These are phyloP conservation scores for Microdon myrmicae DNA, from an alignment of 2,888 invertebrate genomes.

Conservation along the genomic window DNA sequence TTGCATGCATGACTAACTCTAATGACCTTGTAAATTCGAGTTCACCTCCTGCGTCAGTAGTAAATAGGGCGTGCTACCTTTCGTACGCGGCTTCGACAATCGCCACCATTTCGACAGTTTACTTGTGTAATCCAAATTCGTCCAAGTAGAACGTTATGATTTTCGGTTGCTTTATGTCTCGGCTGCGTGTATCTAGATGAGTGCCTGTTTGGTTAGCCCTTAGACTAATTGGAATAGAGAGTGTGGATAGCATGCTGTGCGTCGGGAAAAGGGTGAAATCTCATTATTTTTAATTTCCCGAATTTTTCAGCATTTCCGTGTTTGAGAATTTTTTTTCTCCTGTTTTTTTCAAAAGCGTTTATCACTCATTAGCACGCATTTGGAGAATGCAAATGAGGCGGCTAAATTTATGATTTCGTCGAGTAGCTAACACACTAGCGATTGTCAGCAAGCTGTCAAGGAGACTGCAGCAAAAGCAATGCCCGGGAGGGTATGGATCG, in stretches of 20 bases:
- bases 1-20: constrained; percentile 39
- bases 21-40: constrained; percentile 43
- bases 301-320: constrained; percentile 12
- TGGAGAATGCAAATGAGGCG: constrained; percentile 45
- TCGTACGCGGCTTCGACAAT: constrained; percentile 20
- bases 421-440: constrained; percentile 41
- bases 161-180: constrained; percentile 13
- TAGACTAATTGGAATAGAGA: constrained; percentile 38
- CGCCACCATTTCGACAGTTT: constrained; percentile 41
- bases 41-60: constrained; percentile 5
- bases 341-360: constrained; percentile 39
- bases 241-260: constrained; percentile 17
- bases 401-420: constrained; percentile 35
- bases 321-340: no score
- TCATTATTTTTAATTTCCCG: constrained; percentile 42
- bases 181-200: not conserved
- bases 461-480: no score
- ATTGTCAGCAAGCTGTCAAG: no score
- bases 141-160: constrained; percentile 50
- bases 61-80: constrained; percentile 1
- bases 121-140: constrained; percentile 30
- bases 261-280: constrained; percentile 26
- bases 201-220: not conserved
- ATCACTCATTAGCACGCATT: constrained; percentile 52
- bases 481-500: no score